Evolutionary conservation across 2,113 vertebrate genomes (phyloP).

Genomic region (Callospermophilus lateralis): DNA sequence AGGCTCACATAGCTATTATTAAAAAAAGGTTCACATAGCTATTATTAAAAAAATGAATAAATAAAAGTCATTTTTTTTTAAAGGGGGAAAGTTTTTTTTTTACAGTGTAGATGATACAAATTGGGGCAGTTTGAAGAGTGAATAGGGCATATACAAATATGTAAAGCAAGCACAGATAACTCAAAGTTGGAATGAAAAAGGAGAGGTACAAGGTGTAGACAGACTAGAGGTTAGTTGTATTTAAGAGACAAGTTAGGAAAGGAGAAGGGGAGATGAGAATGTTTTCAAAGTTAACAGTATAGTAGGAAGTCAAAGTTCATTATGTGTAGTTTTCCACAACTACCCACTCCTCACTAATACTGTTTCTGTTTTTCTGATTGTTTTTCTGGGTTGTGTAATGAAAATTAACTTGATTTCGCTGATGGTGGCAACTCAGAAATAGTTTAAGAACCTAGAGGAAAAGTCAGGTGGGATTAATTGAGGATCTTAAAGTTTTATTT

Average conservation of each 20-base stretch:
- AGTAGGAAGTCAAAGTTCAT: background rate
- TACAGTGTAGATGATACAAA: too few species aligned
- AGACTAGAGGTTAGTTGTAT: background rate
- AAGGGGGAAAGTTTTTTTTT: too few species aligned
- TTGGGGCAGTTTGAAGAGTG: background rate
- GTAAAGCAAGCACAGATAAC: background rate
- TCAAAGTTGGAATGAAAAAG: background rate
- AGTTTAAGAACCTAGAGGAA: conserved; percentile 1
- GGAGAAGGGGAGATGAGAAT: background rate
- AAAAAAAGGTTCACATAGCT: too few species aligned
- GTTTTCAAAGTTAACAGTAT: background rate
- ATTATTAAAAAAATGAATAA: too few species aligned
- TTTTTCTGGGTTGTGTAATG: conserved; percentile 47
- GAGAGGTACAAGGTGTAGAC: background rate
- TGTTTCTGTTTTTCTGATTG: background rate
- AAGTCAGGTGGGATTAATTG: conserved; percentile 29
- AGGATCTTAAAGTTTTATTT: background rate
- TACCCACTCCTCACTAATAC: background rate
- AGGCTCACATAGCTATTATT: background rate
- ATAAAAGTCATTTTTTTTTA: too few species aligned
- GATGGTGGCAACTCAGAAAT: background rate
- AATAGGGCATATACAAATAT: background rate
- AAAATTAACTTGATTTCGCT: background rate
- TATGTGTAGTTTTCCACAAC: background rate
- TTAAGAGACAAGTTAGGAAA: background rate